A percentile compares a stretch with the other conserved stretches of the same genome.
phyloP scores from a whole-genome alignment of 2,113 vertebrate species.

The Indicator indicator region DNA sequence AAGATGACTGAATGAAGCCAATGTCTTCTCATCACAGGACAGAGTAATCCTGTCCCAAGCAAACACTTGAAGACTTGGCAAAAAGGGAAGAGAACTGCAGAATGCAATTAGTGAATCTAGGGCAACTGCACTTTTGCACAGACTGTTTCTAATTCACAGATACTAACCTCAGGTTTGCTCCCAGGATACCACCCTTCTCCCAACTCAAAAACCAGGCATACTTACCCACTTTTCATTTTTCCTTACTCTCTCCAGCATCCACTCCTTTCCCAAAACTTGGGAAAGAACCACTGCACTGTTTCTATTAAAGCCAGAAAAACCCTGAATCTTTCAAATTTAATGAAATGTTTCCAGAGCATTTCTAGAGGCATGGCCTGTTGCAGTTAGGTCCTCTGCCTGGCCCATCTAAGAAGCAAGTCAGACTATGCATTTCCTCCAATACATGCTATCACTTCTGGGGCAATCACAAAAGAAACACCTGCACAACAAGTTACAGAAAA shows the following conservation, averaged over 20 bases:
- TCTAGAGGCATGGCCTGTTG: neutral
- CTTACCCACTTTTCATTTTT: neutral
- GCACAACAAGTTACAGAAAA: neutral
- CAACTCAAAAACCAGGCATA: neutral
- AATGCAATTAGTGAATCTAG: neutral
- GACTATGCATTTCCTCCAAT: neutral
- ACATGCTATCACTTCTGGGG: neutral
- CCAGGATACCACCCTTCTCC: neutral
- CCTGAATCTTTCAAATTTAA: neutral
- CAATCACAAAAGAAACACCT: neutral
- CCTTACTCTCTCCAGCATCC: neutral
- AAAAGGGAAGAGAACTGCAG: neutral
- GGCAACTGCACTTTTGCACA: neutral
- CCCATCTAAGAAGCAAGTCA: neutral
- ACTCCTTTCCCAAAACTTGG: neutral
- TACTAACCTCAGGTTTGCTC: neutral
- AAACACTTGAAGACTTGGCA: neutral
- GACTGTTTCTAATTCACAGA: neutral
- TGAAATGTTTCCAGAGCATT: neutral
- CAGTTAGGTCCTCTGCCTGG: neutral
- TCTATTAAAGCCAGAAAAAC: neutral
- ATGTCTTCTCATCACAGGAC: neutral
- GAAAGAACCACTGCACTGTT: neutral
- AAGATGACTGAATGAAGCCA: neutral
- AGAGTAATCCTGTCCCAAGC: neutral